A percentile compares a stretch with the other conserved stretches of the same genome.
Evolutionary conservation across 2,113 vertebrate species (phyloP).

Genomic region (Isurus oxyrinchus): DNA sequence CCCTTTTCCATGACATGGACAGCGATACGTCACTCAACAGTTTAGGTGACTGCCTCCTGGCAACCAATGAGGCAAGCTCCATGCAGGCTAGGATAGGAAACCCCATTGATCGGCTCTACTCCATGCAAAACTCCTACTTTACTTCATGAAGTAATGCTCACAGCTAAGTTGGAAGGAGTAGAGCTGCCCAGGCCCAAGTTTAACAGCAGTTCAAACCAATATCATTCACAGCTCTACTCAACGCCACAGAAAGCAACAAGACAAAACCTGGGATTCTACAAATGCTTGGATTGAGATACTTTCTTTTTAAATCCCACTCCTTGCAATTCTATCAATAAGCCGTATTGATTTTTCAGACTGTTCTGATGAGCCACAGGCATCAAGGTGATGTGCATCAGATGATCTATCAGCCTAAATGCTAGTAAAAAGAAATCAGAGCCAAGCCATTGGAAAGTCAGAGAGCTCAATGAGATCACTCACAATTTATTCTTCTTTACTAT

Average conservation of each 20-base stretch:
- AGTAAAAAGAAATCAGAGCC: too few relatives aligned
- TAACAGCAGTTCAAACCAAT: not conserved
- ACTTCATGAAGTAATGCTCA: conserved; percentile 66
- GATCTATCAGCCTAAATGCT: not conserved
- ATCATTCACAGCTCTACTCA: not conserved
- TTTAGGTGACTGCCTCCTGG: conserved; percentile 71
- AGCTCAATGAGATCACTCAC: not conserved
- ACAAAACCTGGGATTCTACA: not conserved
- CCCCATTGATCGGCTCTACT: conserved; percentile 92
- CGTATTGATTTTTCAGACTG: not conserved
- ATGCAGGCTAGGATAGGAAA: conserved; percentile 73
- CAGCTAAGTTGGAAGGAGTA: not conserved
- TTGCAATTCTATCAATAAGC: not conserved
- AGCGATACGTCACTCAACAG: conserved; percentile 74
- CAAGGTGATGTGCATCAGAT: not conserved
- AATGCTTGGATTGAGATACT: not conserved
- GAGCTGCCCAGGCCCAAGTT: not conserved
- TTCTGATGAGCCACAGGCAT: not conserved
- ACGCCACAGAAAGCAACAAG: not conserved
- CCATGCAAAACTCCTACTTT: conserved; percentile 98
- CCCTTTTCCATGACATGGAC: conserved; percentile 73
- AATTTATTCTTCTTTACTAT: not conserved
- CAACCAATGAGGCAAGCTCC: conserved; percentile 63
- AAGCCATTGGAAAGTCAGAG: not conserved
- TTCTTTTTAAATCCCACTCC: not conserved